Evolutionary conservation across 2,888 invertebrate genomes (phyloP), one percentile per base, ranked within the genome.

Genomic region (Heliconius hortense): DNA sequence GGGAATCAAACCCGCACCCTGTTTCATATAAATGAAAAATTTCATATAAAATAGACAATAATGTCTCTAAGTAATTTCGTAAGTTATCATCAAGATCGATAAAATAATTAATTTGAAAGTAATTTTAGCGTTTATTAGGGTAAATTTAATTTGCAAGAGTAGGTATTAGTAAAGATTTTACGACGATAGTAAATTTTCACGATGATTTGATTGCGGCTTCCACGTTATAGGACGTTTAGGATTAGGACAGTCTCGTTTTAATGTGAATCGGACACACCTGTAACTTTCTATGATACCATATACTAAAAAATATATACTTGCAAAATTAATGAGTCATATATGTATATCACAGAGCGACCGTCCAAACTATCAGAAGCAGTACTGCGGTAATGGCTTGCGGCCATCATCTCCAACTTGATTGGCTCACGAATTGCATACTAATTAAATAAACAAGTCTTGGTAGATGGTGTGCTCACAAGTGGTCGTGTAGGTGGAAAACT

Each of bases 191-290:
- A 70, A 70, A 56, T 70, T 39, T 70, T 70, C 56, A 59, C n/a
- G 21, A 70, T 70, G 96, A 96, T 95, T 96, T 95, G 95, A 96
- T 96, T 59, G 35, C 56, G 59, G 35, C 35, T 31, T 11, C 13
- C 69, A 56, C 56, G 56, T n/a, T 11, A 24, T n/a, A 56, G 28
- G 13, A 15, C 35, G 31, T 35, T 70, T 70, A n/a, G 70, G 35
- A 35, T 60, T 24, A 18, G 35, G 35, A 35, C 13, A 35, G 18
- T 11, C 15, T 31, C 15, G 13, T 53, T 48, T n/a, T 56, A 31
- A 56, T 43, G 24, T 7, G 66, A 15, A n/a, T 24, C 59, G 4
- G n/a, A 21, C 56, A 28, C 35, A 48, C 48, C 48, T 48, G 48
- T 48, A 18, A 18, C 48, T 48, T 48, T 48, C 48, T 18, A 48